A percentile compares a stretch with the other conserved stretches of the same genome.
Conservation (phyloP, 1,140 invertebrate species). For the Drosophila lowei region DNA sequence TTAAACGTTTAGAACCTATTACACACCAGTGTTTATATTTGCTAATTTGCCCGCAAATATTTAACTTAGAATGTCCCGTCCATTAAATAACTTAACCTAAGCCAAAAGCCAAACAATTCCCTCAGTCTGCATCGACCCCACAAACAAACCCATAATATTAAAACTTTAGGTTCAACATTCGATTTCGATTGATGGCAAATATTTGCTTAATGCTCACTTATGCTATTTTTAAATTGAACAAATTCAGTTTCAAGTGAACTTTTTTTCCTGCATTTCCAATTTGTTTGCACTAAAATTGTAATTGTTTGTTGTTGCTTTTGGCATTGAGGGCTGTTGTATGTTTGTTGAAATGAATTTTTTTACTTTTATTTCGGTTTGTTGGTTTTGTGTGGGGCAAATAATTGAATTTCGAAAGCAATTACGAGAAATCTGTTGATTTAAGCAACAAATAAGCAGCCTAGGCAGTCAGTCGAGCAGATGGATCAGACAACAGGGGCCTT, state of each 20-base stretch:
- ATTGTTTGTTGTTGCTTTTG: constrained; percentile 58
- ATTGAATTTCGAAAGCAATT: constrained; percentile 78
- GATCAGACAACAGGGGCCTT: constrained; percentile 5
- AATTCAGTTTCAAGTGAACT: constrained; percentile 27
- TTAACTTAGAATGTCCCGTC: too few species aligned
- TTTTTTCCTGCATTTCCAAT: constrained; percentile 3
- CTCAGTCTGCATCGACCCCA: too few species aligned
- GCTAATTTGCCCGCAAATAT: too few species aligned
- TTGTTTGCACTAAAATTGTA: constrained; percentile 59
- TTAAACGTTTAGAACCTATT: too few species aligned
- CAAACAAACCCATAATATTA: neutral
- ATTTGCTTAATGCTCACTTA: constrained; percentile 52
- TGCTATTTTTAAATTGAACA: constrained; percentile 51
- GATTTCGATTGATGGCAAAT: constrained; percentile 55
- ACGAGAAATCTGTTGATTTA: constrained; percentile 72
- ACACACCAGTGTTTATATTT: too few species aligned
- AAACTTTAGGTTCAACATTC: constrained; percentile 25
- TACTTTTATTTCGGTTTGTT: neutral
- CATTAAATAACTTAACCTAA: constrained; percentile 2
- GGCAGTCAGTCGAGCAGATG: constrained; percentile 24
- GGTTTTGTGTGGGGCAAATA: constrained; percentile 40
- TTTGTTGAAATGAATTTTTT: constrained; percentile 15
- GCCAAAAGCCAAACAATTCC: constrained; percentile 26
- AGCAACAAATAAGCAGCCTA: constrained; percentile 51
- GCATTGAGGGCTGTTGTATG: constrained; percentile 36